These are phyloP conservation scores for Lerista edwardsae DNA, from an alignment of 2,797 vertebrate genomes.

Conservation along the genomic window DNA sequence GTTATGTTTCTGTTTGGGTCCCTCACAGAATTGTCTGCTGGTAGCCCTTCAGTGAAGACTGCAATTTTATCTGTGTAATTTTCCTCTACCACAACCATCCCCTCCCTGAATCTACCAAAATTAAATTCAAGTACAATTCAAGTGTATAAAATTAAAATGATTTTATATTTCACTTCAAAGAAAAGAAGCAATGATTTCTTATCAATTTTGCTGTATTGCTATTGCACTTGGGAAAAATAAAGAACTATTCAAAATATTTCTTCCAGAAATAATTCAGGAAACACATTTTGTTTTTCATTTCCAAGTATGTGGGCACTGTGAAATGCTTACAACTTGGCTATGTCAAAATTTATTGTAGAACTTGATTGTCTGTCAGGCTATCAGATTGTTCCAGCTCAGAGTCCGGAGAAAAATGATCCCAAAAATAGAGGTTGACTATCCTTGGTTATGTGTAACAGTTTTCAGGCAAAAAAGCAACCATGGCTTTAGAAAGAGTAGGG, in stretches of 20 bases:
- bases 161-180: background rate
- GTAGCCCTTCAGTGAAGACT: background rate
- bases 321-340: background rate
- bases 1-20: background rate
- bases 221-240: background rate
- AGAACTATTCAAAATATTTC: background rate
- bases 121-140: background rate
- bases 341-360: background rate
- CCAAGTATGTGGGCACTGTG: background rate
- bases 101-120: background rate
- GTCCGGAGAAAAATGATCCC: background rate
- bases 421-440: background rate
- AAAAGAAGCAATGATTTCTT: background rate
- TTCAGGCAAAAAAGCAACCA: background rate
- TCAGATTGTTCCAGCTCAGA: background rate
- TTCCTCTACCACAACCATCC: background rate
- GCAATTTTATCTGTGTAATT: too few species aligned
- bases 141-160: background rate
- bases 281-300: background rate
- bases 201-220: background rate
- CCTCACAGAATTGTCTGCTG: background rate
- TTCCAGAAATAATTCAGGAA: background rate
- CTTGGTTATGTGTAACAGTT: background rate
- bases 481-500: background rate
- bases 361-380: background rate